These are phyloP conservation scores for Lithophane semibrunnea DNA, from an alignment of 2,888 invertebrate genomes.

Conservation along the genomic window DNA sequence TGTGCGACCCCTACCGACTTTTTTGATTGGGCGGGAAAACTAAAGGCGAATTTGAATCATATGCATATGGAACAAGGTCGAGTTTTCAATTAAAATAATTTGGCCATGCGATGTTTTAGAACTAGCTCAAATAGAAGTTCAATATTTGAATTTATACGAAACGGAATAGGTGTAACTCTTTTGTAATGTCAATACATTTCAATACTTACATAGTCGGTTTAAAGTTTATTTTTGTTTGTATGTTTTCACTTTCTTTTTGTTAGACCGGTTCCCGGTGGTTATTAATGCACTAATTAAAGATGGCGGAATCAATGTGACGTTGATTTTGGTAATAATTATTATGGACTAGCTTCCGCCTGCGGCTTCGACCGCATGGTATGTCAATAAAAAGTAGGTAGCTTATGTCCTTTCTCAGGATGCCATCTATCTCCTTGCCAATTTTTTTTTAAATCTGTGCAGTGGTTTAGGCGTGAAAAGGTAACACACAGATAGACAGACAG, in stretches of 20 bases:
- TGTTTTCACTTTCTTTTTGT: constrained; percentile 2
- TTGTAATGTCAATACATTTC: constrained; percentile 8
- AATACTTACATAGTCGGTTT: rapidly evolving
- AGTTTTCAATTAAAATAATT: neutral
- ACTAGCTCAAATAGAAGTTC: constrained; percentile 16
- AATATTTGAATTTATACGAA: constrained; percentile 53
- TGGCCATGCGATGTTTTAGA: constrained; percentile 20
- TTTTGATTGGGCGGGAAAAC: constrained; percentile 33
- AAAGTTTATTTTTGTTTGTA: constrained; percentile 19
- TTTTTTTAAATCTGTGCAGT: too few species aligned
- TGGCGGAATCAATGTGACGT: constrained; percentile 57
- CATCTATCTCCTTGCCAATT: too few species aligned
- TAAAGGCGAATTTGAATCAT: constrained; percentile 22
- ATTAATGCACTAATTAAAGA: constrained; percentile 71
- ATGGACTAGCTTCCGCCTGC: neutral
- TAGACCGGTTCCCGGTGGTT: constrained; percentile 6
- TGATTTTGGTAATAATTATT: neutral
- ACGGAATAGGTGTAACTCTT: constrained; percentile 21
- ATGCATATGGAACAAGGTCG: rapidly evolving
- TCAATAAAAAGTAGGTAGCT: too few species aligned
- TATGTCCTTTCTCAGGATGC: too few species aligned
- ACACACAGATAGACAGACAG: too few species aligned
- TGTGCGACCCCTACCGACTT: constrained; percentile 58
- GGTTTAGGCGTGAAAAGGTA: too few species aligned
- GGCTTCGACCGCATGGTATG: too few species aligned